Evolutionary conservation across 1,140 invertebrate species (phyloP).

Genomic region (Lordiphosa collinella): DNA sequence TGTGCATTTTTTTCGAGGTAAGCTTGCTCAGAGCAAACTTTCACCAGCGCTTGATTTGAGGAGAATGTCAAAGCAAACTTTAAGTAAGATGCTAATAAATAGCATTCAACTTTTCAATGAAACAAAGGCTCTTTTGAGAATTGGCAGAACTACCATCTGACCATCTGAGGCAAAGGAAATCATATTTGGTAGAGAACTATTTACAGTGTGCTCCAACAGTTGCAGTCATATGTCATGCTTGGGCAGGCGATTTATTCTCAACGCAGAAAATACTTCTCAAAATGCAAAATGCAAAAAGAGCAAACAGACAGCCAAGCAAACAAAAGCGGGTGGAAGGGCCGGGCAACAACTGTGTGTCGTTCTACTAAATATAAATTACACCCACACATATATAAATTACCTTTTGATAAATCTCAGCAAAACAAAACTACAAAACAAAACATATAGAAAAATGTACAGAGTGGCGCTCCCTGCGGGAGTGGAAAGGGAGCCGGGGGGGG

Average conservation of each 20-base stretch:
- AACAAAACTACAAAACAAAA: constrained; percentile 31
- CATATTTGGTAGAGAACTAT: no score
- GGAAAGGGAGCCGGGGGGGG: neutral
- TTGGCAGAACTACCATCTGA: no score
- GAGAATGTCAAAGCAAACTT: no score
- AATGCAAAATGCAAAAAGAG: constrained; percentile 29
- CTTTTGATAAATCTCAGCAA: constrained; percentile 78
- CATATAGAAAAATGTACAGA: constrained; percentile 60
- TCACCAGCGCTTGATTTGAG: no score
- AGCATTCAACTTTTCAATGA: no score
- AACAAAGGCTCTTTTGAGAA: no score
- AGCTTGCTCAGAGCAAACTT: no score
- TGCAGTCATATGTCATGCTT: constrained; percentile 59
- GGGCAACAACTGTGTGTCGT: constrained; percentile 3
- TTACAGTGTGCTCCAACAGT: no score
- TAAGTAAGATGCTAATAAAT: no score
- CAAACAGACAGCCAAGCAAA: constrained; percentile 44
- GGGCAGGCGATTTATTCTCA: constrained; percentile 74
- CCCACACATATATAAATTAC: constrained; percentile 78
- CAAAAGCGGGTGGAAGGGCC: constrained; percentile 17
- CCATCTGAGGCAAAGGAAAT: no score
- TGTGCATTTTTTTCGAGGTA: no score
- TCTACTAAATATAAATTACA: constrained; percentile 59
- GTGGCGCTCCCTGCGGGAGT: neutral
- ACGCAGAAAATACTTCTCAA: constrained; percentile 66